A percentile compares a stretch with the other conserved stretches of the same genome.
Conservation (phyloP, 2,888 invertebrate genomes). For the Itoplectis maculator region DNA sequence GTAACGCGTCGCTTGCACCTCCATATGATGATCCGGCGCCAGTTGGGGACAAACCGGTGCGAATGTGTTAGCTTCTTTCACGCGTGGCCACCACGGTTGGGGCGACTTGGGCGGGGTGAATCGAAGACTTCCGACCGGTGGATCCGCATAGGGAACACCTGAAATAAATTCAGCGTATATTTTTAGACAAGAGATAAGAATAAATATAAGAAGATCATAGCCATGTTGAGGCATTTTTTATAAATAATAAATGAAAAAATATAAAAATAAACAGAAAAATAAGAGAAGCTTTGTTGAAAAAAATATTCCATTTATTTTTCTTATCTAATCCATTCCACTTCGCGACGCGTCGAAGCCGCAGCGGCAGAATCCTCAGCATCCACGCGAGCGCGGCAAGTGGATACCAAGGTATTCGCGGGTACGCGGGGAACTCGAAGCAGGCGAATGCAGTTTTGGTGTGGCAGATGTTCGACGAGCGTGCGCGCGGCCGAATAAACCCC, state of each 20-base stretch:
- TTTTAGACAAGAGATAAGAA: background rate
- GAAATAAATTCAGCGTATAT: conserved; percentile 49
- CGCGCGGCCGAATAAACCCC: conserved; percentile 42
- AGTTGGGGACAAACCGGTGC: conserved; percentile 95
- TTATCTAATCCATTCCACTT: conserved; percentile 1
- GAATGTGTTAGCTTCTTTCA: conserved; percentile 89
- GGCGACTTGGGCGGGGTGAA: conserved; percentile 96
- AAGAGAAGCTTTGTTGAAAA: background rate
- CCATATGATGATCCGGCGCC: conserved; percentile 88
- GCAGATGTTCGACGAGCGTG: conserved; percentile 64
- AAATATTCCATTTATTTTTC: background rate
- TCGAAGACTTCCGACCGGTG: conserved; percentile 90
- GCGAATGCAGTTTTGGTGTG: conserved; percentile 55
- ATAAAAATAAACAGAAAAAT: background rate
- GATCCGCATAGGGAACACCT: conserved; percentile 92
- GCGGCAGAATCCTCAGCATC: background rate
- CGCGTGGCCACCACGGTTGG: conserved; percentile 90
- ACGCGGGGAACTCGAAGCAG: conserved; percentile 49
- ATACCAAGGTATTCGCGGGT: conserved; percentile 59
- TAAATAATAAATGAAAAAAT: too few relatives aligned
- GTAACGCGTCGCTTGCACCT: conserved; percentile 88
- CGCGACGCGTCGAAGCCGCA: background rate
- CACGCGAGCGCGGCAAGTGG: conserved; percentile 8
- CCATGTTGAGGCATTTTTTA: too few relatives aligned
- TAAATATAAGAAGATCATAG: background rate